Evolutionary conservation across 2,888 invertebrate species (phyloP), one percentile per base, ranked within the genome.

Genomic region (Idaea biselata): DNA sequence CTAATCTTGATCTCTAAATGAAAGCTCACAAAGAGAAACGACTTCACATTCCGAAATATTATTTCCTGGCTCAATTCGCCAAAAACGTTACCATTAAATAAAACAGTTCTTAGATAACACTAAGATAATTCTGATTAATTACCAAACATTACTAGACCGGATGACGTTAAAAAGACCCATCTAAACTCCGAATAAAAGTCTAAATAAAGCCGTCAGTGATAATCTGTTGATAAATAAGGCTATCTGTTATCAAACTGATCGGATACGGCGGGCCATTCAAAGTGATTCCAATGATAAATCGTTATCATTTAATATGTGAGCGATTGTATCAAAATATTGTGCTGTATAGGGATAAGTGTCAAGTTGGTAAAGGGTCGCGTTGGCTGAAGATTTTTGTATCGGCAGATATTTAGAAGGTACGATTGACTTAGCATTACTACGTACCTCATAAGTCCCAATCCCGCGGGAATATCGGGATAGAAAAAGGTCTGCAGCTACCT

Each of bases 251-350:
- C 44, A 44, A 44, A 44, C 44, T 44, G 44, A 44, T 44, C 44
- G 44, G 44, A 44, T 44, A 44, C 44, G 44, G 44, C 44, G 44
- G 44, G 44, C 44, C 11, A 44, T 44, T 44, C 44, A 44, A 44
- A 44, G 44, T 44, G 44, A 44, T 44, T 44, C 11, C 44, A 44
- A 44, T 91, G 91, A 91, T 89, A 89, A 90, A 92, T 91, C 76
- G 88, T 77, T 78, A 78, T 83, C 90, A 92, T 92, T 91, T 86
- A 25, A 88, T 91, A 87, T 87, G 78, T 68, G 72, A 64, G 80
- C 82, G 91, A 91, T 91, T 87, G 86, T 88, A 91, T 92, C 91
- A 90, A 88, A 91, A 92, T 91, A 90, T 92, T 91, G 89, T 83
- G 87, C 83, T 83, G 55, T 55, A 17, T 18, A 69, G 77, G 88